Evolutionary conservation across 2,113 vertebrate species (phyloP).

Genomic region (Diadophis punctatus): DNA sequence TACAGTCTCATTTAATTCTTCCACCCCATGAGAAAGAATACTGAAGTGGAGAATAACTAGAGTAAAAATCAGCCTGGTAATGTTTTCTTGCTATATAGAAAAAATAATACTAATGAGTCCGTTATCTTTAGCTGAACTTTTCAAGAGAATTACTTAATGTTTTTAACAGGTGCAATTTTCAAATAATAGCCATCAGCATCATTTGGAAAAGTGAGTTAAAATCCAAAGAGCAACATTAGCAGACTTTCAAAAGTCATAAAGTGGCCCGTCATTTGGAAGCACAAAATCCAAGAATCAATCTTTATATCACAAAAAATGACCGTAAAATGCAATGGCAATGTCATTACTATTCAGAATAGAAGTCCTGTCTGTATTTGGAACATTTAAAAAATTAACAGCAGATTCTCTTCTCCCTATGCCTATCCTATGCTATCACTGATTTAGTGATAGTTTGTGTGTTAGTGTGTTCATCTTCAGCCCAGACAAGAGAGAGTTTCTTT

Average conservation of each 20-base stretch:
- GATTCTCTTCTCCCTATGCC: not conserved
- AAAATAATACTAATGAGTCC: slow-evolving; percentile 45
- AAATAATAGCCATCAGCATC: not conserved
- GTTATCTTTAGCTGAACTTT: not conserved
- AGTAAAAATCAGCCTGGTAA: not conserved
- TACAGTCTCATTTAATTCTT: slow-evolving; percentile 2
- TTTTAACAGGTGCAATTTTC: not conserved
- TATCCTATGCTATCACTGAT: not conserved
- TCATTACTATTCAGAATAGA: not conserved
- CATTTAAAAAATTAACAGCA: not conserved
- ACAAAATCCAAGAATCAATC: not conserved
- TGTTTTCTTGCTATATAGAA: not conserved
- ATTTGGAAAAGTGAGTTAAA: not conserved
- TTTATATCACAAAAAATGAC: not conserved
- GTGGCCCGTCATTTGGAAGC: not conserved
- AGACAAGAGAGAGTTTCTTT: not conserved
- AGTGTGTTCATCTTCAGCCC: not conserved
- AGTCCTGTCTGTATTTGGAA: not conserved
- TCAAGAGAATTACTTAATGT: not conserved
- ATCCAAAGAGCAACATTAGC: not conserved
- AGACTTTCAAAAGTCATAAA: not conserved
- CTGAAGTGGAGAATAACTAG: not conserved
- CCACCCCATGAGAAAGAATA: not conserved
- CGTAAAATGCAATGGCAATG: not conserved
- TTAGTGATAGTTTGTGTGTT: not conserved